These are phyloP conservation scores for Anolis apletophallus DNA, from an alignment of 2,797 vertebrate species.

Conservation along the genomic window DNA sequence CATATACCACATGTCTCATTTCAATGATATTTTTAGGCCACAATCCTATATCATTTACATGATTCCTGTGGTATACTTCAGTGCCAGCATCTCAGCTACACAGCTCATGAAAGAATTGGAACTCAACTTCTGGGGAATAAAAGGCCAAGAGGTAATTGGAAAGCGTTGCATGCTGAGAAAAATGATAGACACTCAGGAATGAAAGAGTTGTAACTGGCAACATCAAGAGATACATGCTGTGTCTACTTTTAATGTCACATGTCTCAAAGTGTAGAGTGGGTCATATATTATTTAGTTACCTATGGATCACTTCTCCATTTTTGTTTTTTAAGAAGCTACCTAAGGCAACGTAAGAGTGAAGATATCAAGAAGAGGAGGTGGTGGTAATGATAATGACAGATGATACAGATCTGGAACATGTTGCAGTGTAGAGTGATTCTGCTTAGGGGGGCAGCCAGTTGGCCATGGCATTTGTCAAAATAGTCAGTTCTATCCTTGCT, in stretches of 20 bases:
- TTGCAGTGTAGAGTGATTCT: neutral
- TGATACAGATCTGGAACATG: neutral
- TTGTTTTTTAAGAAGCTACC: neutral
- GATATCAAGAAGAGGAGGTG: neutral
- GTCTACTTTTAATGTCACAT: slow-evolving; percentile 30
- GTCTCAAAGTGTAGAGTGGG: neutral
- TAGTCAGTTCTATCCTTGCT: neutral
- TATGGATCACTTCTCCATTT: neutral
- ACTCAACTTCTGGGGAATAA: slow-evolving; percentile 41
- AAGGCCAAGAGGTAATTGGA: slow-evolving; percentile 70
- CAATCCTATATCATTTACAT: neutral
- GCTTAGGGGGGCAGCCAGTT: neutral
- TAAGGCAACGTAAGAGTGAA: neutral
- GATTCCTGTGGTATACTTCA: slow-evolving; percentile 39
- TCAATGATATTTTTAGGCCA: neutral
- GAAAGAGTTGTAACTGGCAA: slow-evolving; percentile 40
- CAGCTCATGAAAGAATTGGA: slow-evolving; percentile 47
- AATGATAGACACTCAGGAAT: neutral
- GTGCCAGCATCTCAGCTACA: slow-evolving; percentile 52
- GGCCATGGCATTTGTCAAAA: neutral
- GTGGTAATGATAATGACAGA: too few species aligned
- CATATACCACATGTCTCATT: slow-evolving; percentile 13
- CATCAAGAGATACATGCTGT: neutral
- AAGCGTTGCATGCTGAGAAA: slow-evolving; percentile 58
- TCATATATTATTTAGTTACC: neutral